These are phyloP conservation scores for Zaprionus camerounensis DNA, from an alignment of 1,140 invertebrate species.

Conservation along the genomic window DNA sequence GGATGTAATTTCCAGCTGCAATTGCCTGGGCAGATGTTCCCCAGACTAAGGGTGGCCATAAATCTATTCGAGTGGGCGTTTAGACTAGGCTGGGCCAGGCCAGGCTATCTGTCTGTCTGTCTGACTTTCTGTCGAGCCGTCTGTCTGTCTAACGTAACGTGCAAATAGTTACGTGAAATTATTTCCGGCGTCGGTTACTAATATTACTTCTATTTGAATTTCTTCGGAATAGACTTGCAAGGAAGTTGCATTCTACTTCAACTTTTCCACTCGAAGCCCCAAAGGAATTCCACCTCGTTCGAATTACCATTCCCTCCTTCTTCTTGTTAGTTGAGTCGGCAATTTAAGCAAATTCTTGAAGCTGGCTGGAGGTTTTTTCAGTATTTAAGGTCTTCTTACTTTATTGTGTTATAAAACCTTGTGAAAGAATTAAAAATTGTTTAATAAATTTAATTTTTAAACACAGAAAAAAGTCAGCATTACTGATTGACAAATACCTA, in stretches of 20 bases:
- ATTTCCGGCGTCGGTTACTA: conserved; percentile 76
- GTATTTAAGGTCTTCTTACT: not conserved
- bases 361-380: not conserved
- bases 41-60: conserved; percentile 51
- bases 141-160: conserved; percentile 53
- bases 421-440: not conserved
- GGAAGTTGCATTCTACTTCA: conserved; percentile 66
- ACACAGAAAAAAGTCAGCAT: no score
- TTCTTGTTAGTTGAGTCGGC: conserved; percentile 10
- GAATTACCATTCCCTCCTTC: not conserved
- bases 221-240: conserved; percentile 58
- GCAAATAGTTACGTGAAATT: conserved; percentile 80
- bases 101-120: conserved; percentile 32
- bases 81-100: not conserved
- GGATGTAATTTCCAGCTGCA: conserved; percentile 69
- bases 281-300: conserved; percentile 40
- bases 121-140: conserved; percentile 14
- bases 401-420: not conserved
- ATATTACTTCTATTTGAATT: conserved; percentile 64
- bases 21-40: conserved; percentile 61
- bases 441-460: no score
- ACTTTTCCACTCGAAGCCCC: conserved; percentile 40
- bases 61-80: conserved; percentile 55
- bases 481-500: no score
- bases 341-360: not conserved